phyloP scores from a whole-genome alignment of 2,797 vertebrate genomes.

The Alca torda region DNA sequence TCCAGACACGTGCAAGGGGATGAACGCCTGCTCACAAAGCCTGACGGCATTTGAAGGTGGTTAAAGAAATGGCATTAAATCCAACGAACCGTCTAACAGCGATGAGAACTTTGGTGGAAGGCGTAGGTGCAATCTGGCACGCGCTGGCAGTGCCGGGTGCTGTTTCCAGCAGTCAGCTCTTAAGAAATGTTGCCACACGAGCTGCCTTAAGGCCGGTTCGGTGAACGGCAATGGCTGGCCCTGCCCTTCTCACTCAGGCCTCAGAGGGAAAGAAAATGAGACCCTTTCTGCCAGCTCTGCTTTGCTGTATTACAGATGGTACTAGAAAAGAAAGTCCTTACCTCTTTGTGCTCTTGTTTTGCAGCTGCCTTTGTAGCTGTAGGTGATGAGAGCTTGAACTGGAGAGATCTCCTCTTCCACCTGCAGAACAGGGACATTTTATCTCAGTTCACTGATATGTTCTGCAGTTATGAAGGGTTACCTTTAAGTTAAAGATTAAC shows the following conservation, averaged over 20 bases:
- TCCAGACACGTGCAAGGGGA: not conserved
- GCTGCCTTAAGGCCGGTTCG: not conserved
- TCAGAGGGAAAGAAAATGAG: not conserved
- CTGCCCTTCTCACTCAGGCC: not conserved
- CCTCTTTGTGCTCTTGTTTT: not conserved
- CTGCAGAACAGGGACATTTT: not conserved
- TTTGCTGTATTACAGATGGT: not conserved
- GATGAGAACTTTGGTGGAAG: not conserved
- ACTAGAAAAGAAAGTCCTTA: not conserved
- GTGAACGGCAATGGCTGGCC: rapidly evolving
- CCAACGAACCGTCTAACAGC: not conserved
- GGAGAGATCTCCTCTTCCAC: not conserved
- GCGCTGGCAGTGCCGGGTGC: not conserved
- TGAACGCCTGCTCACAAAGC: rapidly evolving
- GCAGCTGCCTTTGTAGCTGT: not conserved
- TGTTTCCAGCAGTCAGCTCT: not conserved
- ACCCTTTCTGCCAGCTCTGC: not conserved
- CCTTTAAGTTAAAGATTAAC: not conserved
- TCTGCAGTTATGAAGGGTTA: not conserved
- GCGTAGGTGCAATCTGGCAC: not conserved
- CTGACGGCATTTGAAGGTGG: not conserved
- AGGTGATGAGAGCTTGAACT: not conserved
- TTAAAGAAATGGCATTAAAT: not conserved
- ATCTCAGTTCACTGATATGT: not conserved
- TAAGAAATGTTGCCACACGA: not conserved